Percentiles rank a stretch among this genome's conserved stretches.
phyloP scores from a whole-genome alignment of 2,888 invertebrate genomes.

The Oscheius sp. region DNA sequence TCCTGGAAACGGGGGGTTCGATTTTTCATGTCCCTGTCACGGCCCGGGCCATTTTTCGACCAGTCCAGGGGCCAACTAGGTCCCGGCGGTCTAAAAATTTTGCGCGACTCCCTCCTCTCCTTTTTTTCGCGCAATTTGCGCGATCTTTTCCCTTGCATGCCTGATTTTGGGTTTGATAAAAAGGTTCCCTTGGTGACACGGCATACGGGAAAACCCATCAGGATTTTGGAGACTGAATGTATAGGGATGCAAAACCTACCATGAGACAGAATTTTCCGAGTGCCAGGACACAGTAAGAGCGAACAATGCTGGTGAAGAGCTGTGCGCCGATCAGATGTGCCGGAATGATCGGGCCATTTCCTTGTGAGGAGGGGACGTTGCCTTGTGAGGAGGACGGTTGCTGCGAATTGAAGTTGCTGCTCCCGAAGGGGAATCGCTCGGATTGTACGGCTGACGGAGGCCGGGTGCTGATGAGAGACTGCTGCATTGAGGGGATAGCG shows the following conservation, averaged over 20 bases:
- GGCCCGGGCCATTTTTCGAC: too few relatives aligned
- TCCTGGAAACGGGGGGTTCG: conserved; percentile 77
- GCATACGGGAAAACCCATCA: too few relatives aligned
- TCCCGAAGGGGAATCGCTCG: neutral
- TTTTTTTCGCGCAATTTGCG: too few relatives aligned
- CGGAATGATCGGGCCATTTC: conserved; percentile 15
- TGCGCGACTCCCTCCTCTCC: too few relatives aligned
- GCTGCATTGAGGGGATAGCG: conserved; percentile 25
- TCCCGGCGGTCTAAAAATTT: too few relatives aligned
- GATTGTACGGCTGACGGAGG: conserved; percentile 23
- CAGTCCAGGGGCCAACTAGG: too few relatives aligned
- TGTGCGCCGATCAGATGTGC: conserved; percentile 20
- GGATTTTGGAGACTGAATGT: too few relatives aligned
- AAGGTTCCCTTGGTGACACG: too few relatives aligned
- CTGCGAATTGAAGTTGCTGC: neutral
- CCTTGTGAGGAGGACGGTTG: neutral
- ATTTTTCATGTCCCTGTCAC: too few relatives aligned
- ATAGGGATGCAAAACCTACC: conserved; percentile 31
- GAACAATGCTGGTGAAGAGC: conserved; percentile 51
- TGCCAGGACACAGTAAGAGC: conserved; percentile 75
- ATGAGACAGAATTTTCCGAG: conserved; percentile 74
- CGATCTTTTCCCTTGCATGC: too few relatives aligned
- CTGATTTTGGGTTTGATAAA: too few relatives aligned
- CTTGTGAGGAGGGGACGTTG: neutral
- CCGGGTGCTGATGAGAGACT: conserved; percentile 8